Conservation (phyloP, 2,113 vertebrate genomes). For the Paradoxurus hermaphroditus region DNA sequence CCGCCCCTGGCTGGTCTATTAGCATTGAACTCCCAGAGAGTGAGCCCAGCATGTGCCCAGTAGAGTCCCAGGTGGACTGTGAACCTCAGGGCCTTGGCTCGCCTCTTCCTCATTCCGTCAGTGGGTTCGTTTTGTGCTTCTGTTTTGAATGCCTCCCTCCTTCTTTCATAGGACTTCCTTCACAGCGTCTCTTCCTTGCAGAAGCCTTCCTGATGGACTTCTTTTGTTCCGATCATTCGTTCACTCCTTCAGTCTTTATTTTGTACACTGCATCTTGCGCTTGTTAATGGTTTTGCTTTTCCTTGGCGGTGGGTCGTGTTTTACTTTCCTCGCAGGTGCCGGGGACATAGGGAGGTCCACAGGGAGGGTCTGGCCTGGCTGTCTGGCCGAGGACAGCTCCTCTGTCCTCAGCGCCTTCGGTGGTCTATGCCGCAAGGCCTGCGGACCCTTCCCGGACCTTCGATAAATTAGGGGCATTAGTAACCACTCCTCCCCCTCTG, state of each 20-base stretch:
- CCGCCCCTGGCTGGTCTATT: not conserved
- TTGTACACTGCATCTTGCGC: fast-evolving
- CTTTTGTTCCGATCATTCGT: not conserved
- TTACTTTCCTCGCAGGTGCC: not conserved
- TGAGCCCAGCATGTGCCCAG: fast-evolving
- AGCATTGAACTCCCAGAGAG: not conserved
- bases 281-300: not conserved
- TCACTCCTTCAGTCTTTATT: not conserved
- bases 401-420: not conserved
- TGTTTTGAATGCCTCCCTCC: not conserved
- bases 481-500: not conserved
- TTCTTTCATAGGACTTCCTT: not conserved
- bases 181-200: not conserved
- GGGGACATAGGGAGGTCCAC: not conserved
- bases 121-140: not conserved
- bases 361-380: not conserved
- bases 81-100: not conserved
- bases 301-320: not conserved
- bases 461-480: not conserved
- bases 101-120: not conserved
- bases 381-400: fast-evolving
- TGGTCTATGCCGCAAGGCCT: not conserved
- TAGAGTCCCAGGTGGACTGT: not conserved
- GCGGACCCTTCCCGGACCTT: not conserved
- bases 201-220: not conserved